Evolutionary conservation across 2,113 vertebrate species (phyloP), one percentile per base, ranked within the genome.

Genomic region (sheep (Ovis aries)): DNA sequence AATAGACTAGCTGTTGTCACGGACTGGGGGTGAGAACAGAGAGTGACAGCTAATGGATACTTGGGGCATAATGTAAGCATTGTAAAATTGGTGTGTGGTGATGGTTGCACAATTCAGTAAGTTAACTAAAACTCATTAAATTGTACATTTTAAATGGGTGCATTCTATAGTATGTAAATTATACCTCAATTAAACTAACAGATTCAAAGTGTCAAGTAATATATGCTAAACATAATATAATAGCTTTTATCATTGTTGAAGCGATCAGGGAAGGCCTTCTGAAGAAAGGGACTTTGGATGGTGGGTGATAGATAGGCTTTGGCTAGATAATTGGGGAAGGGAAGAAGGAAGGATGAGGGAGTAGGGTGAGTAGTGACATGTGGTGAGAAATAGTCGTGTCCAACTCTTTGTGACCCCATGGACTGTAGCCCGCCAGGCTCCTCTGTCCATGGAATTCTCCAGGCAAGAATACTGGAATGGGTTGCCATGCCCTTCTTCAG

Each of bases 181-280:
- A 50, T 21, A 74, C 50, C 25, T 85, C 36, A 85, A 19, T 81
- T 48, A 90, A 90, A 21, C 17, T 40, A 64, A 43, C 29, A 43
- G 40, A 67, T 67, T 97, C 33, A 40, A 90, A 87, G 23, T 71
- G 13, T 33, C 43, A 92, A 93, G 33, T 93, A 81, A 93, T 93
- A 91, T n/a, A 62, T 93, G 23, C 11, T 88, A 11, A 94, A 48
- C 36, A 92, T 50, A 94, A 60, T 53, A 55, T 36, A 36, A 21
- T 94, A 85, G 27, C 21, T 96, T 95, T 91, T 74, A 60, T 74
- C 48, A 80, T 78, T 45, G 21, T 84, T 84, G n/a, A 92, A 96
- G 84, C 13, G 84, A 71, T 88, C 45, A 83, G 7, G 48, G 74
- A 83, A 95, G 15, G 50, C 23, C 40, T 91, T 92, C 43, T 92